These are phyloP conservation scores for Dasypolia templi DNA, from an alignment of 2,888 invertebrate species.

Conservation along the genomic window DNA sequence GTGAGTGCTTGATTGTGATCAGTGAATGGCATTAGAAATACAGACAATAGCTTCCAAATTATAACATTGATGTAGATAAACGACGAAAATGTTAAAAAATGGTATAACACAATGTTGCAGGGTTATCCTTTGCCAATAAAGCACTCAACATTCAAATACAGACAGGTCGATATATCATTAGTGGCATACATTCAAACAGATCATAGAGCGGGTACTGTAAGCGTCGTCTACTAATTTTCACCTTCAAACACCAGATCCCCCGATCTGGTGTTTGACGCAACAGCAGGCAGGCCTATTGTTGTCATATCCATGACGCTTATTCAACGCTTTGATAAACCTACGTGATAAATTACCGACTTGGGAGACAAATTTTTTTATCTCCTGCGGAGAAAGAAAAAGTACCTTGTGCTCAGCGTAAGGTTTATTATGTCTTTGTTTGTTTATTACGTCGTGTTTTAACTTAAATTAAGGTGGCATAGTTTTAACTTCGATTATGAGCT, in stretches of 20 bases:
- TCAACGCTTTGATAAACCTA: conserved; percentile 74
- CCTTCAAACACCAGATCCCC: no score
- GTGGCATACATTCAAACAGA: conserved; percentile 47
- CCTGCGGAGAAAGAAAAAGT: conserved; percentile 44
- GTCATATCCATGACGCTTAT: conserved; percentile 75
- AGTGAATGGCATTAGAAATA: conserved; percentile 10
- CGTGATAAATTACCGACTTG: conserved; percentile 76
- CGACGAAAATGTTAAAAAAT: no score
- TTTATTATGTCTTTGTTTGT: conserved; percentile 53
- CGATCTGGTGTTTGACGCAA: conserved; percentile 67
- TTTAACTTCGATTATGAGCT: no score
- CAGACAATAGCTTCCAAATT: conserved; percentile 3
- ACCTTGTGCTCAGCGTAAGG: conserved; percentile 34
- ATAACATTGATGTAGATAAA: no score
- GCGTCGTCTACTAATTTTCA: conserved; percentile 69
- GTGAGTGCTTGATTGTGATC: conserved; percentile 38
- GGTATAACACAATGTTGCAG: conserved; percentile 1
- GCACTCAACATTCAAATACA: conserved; percentile 1
- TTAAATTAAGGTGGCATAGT: conserved; percentile 11
- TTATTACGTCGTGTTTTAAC: conserved; percentile 27
- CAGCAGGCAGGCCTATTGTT: conserved; percentile 73
- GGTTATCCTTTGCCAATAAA: neutral
- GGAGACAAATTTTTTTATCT: conserved; percentile 67
- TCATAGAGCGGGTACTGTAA: conserved; percentile 57
- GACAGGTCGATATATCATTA: conserved; percentile 16